Evolutionary conservation across 35 echinoderm and acorn worm genomes (phyloP).

Genomic region (Anneissia japonica): DNA sequence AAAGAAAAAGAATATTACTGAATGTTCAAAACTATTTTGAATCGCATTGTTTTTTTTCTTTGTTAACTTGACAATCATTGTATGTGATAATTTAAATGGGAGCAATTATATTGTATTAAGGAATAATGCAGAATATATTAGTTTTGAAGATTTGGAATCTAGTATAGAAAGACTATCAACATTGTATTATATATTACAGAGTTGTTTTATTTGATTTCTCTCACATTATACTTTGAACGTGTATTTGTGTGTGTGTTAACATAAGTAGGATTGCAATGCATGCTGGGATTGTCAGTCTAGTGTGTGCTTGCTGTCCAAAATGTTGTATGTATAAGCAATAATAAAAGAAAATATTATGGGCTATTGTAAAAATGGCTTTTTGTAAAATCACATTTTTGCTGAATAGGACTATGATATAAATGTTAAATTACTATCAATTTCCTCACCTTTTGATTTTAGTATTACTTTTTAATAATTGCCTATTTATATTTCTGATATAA

Average conservation of each 20-base stretch:
- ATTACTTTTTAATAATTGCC: neutral
- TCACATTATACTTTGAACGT: neutral
- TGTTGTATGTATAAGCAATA: neutral
- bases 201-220: no score
- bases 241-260: neutral
- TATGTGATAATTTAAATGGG: no score
- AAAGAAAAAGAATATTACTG: no score
- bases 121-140: no score
- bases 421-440: neutral
- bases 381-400: neutral
- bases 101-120: no score
- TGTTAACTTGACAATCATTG: no score
- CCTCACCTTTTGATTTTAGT: neutral
- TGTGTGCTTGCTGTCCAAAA: neutral
- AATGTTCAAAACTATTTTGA: no score
- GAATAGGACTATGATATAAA: neutral
- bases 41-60: no score
- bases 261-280: neutral
- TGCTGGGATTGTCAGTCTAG: neutral
- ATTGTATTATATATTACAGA: no score
- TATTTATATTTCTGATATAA: neutral
- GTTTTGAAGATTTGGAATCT: no score
- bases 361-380: neutral
- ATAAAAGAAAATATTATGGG: neutral
- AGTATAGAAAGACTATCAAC: no score